Base-by-base conservation (phyloP, 1,140 invertebrate genomes). In the Matsumurasca onukii region DNA sequence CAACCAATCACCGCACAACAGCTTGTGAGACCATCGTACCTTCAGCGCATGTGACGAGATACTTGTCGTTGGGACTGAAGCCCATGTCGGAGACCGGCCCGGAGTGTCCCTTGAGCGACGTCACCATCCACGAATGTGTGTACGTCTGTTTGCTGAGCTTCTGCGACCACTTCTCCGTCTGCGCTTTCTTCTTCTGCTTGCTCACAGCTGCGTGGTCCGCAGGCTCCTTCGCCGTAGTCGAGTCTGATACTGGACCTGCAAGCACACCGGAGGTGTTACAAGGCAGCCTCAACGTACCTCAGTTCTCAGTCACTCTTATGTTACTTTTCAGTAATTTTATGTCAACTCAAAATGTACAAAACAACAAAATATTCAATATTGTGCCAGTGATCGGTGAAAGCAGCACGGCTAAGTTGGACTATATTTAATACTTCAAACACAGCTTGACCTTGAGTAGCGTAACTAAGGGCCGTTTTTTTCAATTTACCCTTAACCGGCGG, bases 41-140 rank as follows among this genome's bases (percentile, higher is more conserved):
- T 84, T 92, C 89, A 70, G 87, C 88, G 77, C 89, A 91, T 55
- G 90, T 89, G 51, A 89, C 89, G 69, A 95, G 81, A 75, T 88
- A 93, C 81, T 94, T 95, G 59, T 89, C 91, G 80, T 93, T 93
- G 12, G 85, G 83, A 57, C 91, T 92, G 75, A 93, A 91, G 76
- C 91, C 88, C 75, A 94, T 84, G 62, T 91, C 86, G 0, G 89
- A 78, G 24, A 95, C 86, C 0, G 80, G 78, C 0, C 85, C 86
- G 1, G 87, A 89, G 75, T 95, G 93, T 15, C 91, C 91, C 77
- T 94, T 95, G 39, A 95, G 80, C 15, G 88, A 86, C 29, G 87
- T 85, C 0, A 89, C 76, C 59, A 93, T 81, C 91, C 91, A 95
- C 13, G 68, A 68, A 63, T 74, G 71, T 5, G 71, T 57, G 62